phyloP scores from a whole-genome alignment of 2,888 invertebrate genomes.

The Diabrotica balteata region DNA sequence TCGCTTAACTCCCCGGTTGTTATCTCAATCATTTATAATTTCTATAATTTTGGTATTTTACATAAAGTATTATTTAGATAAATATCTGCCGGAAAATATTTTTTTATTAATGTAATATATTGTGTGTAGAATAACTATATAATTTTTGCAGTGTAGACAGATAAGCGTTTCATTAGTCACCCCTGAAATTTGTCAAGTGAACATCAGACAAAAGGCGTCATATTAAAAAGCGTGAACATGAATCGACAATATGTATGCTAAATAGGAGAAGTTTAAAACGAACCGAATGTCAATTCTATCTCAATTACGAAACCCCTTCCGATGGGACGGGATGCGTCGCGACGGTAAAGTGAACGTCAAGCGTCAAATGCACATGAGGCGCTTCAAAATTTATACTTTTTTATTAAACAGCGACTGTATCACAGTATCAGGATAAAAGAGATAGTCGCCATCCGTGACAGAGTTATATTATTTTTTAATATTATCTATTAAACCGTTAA shows the following conservation, averaged over 20 bases:
- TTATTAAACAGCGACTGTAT: conserved; percentile 30
- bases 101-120: no score
- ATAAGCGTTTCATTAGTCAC: conserved; percentile 36
- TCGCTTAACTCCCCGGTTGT: no score
- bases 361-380: conserved; percentile 47
- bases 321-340: conserved; percentile 36
- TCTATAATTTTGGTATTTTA: no score
- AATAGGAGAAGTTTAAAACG: conserved; percentile 56
- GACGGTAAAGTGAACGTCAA: conserved; percentile 42
- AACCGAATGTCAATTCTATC: conserved; percentile 56
- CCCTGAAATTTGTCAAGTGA: conserved; percentile 42
- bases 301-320: conserved; percentile 59
- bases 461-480: no score
- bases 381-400: conserved; percentile 54
- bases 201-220: conserved; percentile 44
- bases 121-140: background rate
- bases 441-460: no score
- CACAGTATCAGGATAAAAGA: no score
- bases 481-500: no score
- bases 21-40: background rate
- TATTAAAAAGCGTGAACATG: conserved; percentile 56
- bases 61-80: no score
- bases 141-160: conserved; percentile 6
- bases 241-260: conserved; percentile 60
- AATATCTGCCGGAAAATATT: no score